These are phyloP conservation scores for Agonopterix arenella DNA, from an alignment of 2,888 invertebrate species.

Conservation along the genomic window DNA sequence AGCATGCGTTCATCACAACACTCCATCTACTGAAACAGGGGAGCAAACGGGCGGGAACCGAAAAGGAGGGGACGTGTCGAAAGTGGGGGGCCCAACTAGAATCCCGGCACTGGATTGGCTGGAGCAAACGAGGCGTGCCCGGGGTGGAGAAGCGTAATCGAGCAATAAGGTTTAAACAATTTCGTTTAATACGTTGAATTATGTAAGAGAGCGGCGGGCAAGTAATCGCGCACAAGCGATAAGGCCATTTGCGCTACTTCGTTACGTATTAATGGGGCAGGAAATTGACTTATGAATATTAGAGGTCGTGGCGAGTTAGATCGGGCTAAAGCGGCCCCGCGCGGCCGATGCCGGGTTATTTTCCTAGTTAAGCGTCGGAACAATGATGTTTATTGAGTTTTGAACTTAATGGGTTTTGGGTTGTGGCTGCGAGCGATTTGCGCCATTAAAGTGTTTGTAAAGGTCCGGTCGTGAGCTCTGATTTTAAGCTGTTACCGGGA, in stretches of 20 bases:
- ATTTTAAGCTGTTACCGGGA: no score
- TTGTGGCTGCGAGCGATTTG: slow-evolving; percentile 16
- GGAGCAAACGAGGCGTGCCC: slow-evolving; percentile 66
- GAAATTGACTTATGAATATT: slow-evolving; percentile 78
- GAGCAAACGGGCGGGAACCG: slow-evolving; percentile 17
- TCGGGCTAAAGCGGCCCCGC: slow-evolving; percentile 66
- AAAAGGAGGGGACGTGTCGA: slow-evolving; percentile 45
- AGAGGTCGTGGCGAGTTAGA: slow-evolving; percentile 67
- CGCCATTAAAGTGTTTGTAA: slow-evolving; percentile 1
- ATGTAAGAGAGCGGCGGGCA: slow-evolving; percentile 75
- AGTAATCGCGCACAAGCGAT: slow-evolving; percentile 77
- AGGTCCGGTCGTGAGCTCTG: not conserved
- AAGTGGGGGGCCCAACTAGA: slow-evolving; percentile 23
- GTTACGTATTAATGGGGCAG: slow-evolving; percentile 77
- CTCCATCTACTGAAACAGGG: slow-evolving; percentile 38
- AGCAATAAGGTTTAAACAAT: slow-evolving; percentile 79
- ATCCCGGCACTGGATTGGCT: slow-evolving; percentile 51
- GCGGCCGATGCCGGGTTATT: slow-evolving; percentile 55
- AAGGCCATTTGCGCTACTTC: slow-evolving; percentile 77
- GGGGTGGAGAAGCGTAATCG: slow-evolving; percentile 73
- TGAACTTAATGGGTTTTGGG: slow-evolving; percentile 64
- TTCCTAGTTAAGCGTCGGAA: slow-evolving; percentile 70
- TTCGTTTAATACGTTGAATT: slow-evolving; percentile 79
- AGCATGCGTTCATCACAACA: slow-evolving; percentile 43
- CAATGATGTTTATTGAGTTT: slow-evolving; percentile 72